These are phyloP conservation scores for Leucophora obtusa DNA, from an alignment of 2,888 invertebrate species.

Conservation along the genomic window DNA sequence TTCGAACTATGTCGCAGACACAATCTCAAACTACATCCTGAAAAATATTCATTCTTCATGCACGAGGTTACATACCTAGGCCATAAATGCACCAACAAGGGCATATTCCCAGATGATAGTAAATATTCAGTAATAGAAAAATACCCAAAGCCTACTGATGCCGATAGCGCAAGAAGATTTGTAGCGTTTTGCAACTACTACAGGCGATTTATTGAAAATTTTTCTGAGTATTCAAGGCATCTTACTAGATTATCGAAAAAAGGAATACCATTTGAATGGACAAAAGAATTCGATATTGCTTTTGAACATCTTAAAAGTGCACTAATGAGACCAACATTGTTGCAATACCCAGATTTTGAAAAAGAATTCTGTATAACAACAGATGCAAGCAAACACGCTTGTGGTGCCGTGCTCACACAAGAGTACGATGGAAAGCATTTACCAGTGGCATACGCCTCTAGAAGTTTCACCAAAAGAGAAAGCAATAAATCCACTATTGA, in stretches of 20 bases:
- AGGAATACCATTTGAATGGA: neutral
- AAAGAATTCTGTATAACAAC: too few relatives aligned
- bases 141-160: neutral
- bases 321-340: neutral
- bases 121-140: neutral
- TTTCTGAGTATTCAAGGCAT: too few relatives aligned
- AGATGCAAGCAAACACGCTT: too few relatives aligned
- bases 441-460: constrained; percentile 56
- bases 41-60: too few relatives aligned
- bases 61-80: too few relatives aligned
- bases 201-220: too few relatives aligned
- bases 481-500: constrained; percentile 57
- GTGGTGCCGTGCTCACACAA: constrained; percentile 55
- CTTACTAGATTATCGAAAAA: too few relatives aligned
- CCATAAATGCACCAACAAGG: neutral
- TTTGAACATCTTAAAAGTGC: neutral
- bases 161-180: too few relatives aligned
- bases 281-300: too few relatives aligned
- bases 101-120: neutral
- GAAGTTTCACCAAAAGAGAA: constrained; percentile 63
- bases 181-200: too few relatives aligned
- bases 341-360: too few relatives aligned
- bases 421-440: constrained; percentile 36
- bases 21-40: constrained; percentile 2
- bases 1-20: neutral